These are phyloP conservation scores for Asbolus verrucosus DNA, from an alignment of 1,140 invertebrate genomes.

Conservation along the genomic window DNA sequence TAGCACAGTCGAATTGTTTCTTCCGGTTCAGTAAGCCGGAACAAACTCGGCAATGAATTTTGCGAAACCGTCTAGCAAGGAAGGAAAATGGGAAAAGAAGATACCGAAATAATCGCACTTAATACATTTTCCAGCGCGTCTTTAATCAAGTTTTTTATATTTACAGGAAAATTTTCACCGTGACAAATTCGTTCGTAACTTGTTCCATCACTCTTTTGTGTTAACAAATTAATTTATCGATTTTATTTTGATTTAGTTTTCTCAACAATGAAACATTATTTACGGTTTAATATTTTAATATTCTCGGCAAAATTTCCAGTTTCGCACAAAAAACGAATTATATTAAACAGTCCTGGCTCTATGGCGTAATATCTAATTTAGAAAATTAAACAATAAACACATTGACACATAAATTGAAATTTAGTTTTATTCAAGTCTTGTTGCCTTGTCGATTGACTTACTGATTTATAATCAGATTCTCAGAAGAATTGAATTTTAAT, in stretches of 20 bases:
- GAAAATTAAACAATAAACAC: constrained; percentile 38
- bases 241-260: constrained; percentile 3
- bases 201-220: not conserved
- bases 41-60: constrained; percentile 54
- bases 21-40: constrained; percentile 58
- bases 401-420: constrained; percentile 38
- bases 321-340: not conserved
- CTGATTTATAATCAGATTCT: constrained; percentile 39
- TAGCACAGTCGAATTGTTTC: constrained; percentile 58
- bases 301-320: not conserved
- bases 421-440: constrained; percentile 38
- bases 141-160: constrained; percentile 22
- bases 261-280: not conserved
- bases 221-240: constrained; percentile 27
- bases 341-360: constrained; percentile 4
- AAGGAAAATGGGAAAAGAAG: constrained; percentile 41
- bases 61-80: constrained; percentile 44
- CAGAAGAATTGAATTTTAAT: constrained; percentile 37
- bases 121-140: constrained; percentile 17
- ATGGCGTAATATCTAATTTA: constrained; percentile 11
- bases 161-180: too few relatives aligned
- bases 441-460: constrained; percentile 27
- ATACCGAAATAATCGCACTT: constrained; percentile 43
- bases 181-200: not conserved
- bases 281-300: not conserved